phyloP scores from a whole-genome alignment of 1,140 invertebrate species.

The Scaptomyza graminum region DNA sequence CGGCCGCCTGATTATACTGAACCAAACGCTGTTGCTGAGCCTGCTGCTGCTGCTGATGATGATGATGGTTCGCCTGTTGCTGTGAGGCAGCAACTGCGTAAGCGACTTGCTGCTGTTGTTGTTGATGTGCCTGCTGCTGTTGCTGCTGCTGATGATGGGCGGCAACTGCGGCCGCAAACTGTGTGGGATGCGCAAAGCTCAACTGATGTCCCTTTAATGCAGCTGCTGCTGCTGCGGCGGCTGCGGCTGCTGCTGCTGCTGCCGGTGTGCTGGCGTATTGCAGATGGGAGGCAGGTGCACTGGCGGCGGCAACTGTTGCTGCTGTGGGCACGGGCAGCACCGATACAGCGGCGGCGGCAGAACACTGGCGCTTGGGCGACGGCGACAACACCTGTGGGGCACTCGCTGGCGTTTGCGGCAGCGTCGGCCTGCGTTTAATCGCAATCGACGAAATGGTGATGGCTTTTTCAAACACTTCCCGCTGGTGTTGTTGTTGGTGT shows the following conservation, averaged over 20 bases:
- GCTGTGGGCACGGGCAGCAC: slow-evolving; percentile 73
- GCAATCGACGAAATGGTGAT: slow-evolving; percentile 84
- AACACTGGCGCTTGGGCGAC: slow-evolving; percentile 84
- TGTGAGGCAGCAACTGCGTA: slow-evolving; percentile 44
- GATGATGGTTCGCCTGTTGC: slow-evolving; percentile 43
- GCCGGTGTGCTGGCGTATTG: slow-evolving; percentile 50
- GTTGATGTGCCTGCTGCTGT: slow-evolving; percentile 45
- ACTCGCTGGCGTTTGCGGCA: slow-evolving; percentile 84
- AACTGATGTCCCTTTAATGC: slow-evolving; percentile 67
- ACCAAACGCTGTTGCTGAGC: slow-evolving; percentile 63
- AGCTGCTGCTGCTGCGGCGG: slow-evolving; percentile 53
- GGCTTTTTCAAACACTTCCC: slow-evolving; percentile 83
- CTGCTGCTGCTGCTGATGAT: slow-evolving; percentile 57
- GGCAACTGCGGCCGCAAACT: slow-evolving; percentile 79
- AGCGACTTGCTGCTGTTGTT: slow-evolving; percentile 51
- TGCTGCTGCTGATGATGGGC: slow-evolving; percentile 72
- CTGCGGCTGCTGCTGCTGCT: slow-evolving; percentile 61
- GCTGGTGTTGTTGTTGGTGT: slow-evolving; percentile 62
- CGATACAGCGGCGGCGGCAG: slow-evolving; percentile 81
- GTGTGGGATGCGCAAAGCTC: slow-evolving; percentile 76
- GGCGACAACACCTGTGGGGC: slow-evolving; percentile 84
- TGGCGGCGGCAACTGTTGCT: slow-evolving; percentile 29
- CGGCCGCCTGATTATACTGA: slow-evolving; percentile 62
- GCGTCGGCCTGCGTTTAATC: slow-evolving; percentile 84
- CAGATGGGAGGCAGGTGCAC: slow-evolving; percentile 49